Base-by-base conservation (phyloP, 1,140 invertebrate species). In the Drosophila elegans region DNA sequence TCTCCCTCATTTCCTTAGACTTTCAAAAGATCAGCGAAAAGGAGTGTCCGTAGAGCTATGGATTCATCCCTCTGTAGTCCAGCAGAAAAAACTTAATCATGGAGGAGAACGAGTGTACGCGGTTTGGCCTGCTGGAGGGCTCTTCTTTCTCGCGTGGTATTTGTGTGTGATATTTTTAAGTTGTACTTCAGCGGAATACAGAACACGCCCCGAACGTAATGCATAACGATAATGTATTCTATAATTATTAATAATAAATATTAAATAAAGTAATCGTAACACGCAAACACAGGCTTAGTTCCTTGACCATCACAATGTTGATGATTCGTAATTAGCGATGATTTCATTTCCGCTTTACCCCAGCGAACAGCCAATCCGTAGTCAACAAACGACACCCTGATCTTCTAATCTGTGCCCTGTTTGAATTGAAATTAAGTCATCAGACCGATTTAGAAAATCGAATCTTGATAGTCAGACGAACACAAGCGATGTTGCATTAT, bases 101-200 rank as follows among this genome's bases (percentile, higher is more conserved):
- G 54, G 62, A 63, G 59, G 49, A 49, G 72, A 74, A 42, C 42
- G 59, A 63, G 63, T 49, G 27, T 36, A 42, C 32, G 63, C 61
- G 36, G 63, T 34, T 67, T 49, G 59, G 46, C 36, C 44, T 53
- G 49, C 62, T 56, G 61, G 62, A 76, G 71, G 72, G 54, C 39
- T 34, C 45, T 51, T 54, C 45, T 76, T 68, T 85, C 62, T 90
- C 80, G 72, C 85, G 81, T 90, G 78, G 81, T 90, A 90, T 81
- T 82, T 82, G 86, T 91, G 88, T 91, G 89, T 91, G 89, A 91
- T 91, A 91, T 91, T 91, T 88, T 91, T 91, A 89, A 91, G 89
- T 76, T 91, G 80, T 91, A 75, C 84, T 91, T 74, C 78, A 75
- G 69, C 72, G 89, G 76, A 86, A 86, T 80, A 83, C 69, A 72